These are phyloP conservation scores for Melinaea menophilus DNA, from an alignment of 2,888 invertebrate species.

Conservation along the genomic window DNA sequence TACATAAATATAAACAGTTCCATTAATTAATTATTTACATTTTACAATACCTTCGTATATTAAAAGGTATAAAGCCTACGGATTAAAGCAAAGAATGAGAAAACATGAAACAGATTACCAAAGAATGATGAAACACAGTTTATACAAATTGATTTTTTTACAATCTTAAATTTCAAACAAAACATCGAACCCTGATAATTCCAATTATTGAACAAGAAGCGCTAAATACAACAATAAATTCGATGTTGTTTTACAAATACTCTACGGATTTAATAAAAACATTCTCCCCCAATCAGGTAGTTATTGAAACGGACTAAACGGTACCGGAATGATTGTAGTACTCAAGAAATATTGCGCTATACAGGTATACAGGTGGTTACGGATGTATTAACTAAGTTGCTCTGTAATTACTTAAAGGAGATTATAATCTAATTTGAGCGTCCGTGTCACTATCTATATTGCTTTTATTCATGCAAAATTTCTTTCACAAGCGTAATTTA, in stretches of 20 bases:
- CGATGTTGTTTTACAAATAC: slow-evolving; percentile 67
- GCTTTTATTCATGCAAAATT: slow-evolving; percentile 54
- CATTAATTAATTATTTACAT: slow-evolving; percentile 70
- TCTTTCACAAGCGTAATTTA: slow-evolving; percentile 10
- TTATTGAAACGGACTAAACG: not conserved
- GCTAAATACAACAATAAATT: slow-evolving; percentile 73
- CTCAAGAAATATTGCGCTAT: not conserved
- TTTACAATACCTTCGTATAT: slow-evolving; percentile 51
- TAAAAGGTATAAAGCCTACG: slow-evolving; percentile 53
- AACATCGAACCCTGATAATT: slow-evolving; percentile 74
- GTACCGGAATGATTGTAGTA: slow-evolving; percentile 26
- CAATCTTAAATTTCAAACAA: slow-evolving; percentile 61
- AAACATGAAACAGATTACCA: slow-evolving; percentile 44
- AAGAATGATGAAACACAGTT: slow-evolving; percentile 46
- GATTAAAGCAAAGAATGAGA: slow-evolving; percentile 55
- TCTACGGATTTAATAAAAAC: slow-evolving; percentile 46
- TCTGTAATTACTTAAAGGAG: slow-evolving; percentile 46
- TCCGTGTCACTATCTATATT: slow-evolving; percentile 60
- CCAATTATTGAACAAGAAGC: slow-evolving; percentile 73
- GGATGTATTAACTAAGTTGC: slow-evolving; percentile 11
- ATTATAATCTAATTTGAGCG: slow-evolving; percentile 67
- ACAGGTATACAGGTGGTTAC: too few relatives aligned
- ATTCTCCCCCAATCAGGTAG: slow-evolving; percentile 46
- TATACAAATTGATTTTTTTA: slow-evolving; percentile 47
- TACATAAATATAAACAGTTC: slow-evolving; percentile 68